These are phyloP conservation scores for Macaria liturata DNA, from an alignment of 2,888 invertebrate genomes.

Conservation along the genomic window DNA sequence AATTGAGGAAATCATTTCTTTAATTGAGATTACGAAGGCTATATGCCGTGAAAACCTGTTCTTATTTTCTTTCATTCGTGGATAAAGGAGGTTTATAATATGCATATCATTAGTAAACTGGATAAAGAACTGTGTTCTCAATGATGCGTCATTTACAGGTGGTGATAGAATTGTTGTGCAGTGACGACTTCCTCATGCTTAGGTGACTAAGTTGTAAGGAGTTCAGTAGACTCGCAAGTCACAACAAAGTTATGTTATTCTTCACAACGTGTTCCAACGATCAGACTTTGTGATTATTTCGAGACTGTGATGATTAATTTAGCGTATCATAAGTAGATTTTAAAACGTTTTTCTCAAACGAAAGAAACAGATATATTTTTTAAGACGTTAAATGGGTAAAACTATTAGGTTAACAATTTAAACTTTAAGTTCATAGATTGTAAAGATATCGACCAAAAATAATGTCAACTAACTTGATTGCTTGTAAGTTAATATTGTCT, in stretches of 20 bases:
- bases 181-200: slow-evolving; percentile 21
- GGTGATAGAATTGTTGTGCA: slow-evolving; percentile 5
- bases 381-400: slow-evolving; percentile 30
- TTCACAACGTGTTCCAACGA: slow-evolving; percentile 51
- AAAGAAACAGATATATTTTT: slow-evolving; percentile 1
- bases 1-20: too few relatives aligned
- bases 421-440: neutral
- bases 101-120: too few relatives aligned
- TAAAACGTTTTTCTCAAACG: slow-evolving; percentile 23
- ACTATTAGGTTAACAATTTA: neutral
- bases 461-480: neutral
- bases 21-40: too few relatives aligned
- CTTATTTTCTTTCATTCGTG: too few relatives aligned
- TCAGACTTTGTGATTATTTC: slow-evolving; percentile 66
- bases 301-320: slow-evolving; percentile 75
- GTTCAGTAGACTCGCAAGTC: neutral
- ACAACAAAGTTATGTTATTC: slow-evolving; percentile 18
- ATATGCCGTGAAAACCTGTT: too few relatives aligned
- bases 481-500: too few relatives aligned
- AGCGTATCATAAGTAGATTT: slow-evolving; percentile 32
- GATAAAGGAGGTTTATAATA: too few relatives aligned
- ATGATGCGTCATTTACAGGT: slow-evolving; percentile 10
- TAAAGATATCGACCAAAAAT: neutral
- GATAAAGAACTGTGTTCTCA: too few relatives aligned
- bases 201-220: slow-evolving; percentile 18